Conservation (phyloP, 2,888 invertebrate species). For the Boloria euphrosyne region DNA sequence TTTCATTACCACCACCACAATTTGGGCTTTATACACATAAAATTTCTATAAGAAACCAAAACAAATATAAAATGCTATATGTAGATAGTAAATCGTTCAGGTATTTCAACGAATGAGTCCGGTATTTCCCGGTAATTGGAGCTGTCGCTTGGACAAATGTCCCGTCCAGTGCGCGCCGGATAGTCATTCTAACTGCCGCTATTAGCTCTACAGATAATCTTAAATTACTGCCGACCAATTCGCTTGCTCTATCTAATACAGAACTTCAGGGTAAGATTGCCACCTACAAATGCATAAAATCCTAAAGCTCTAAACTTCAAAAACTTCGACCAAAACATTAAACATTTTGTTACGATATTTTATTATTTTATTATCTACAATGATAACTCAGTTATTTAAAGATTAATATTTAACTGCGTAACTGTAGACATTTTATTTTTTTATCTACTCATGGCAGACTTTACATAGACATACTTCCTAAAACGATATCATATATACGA, state of each 20-base stretch:
- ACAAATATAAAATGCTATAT: slow-evolving; percentile 8
- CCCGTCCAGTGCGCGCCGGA: slow-evolving; percentile 66
- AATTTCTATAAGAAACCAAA: slow-evolving; percentile 2
- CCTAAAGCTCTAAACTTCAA: no score
- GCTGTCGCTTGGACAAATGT: slow-evolving; percentile 75
- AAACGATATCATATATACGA: slow-evolving; percentile 1
- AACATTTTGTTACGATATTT: no score
- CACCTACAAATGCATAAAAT: no score
- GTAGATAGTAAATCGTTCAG: slow-evolving; percentile 43
- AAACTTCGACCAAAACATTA: no score
- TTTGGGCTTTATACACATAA: no score
- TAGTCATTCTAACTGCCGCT: slow-evolving; percentile 69
- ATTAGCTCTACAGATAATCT: slow-evolving; percentile 54
- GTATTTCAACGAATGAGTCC: slow-evolving; percentile 51
- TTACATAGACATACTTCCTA: neutral
- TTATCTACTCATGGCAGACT: neutral
- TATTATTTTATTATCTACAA: no score
- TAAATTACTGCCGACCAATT: slow-evolving; percentile 25
- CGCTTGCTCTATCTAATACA: neutral
- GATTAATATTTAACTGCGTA: neutral
- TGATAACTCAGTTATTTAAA: no score
- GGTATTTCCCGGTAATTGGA: slow-evolving; percentile 73
- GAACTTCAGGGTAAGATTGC: neutral
- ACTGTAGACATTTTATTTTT: neutral
- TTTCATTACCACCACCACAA: no score